Evolutionary conservation across 1,140 invertebrate species (phyloP), one percentile per base, ranked within the genome.

Genomic region (Neelides sp.): DNA sequence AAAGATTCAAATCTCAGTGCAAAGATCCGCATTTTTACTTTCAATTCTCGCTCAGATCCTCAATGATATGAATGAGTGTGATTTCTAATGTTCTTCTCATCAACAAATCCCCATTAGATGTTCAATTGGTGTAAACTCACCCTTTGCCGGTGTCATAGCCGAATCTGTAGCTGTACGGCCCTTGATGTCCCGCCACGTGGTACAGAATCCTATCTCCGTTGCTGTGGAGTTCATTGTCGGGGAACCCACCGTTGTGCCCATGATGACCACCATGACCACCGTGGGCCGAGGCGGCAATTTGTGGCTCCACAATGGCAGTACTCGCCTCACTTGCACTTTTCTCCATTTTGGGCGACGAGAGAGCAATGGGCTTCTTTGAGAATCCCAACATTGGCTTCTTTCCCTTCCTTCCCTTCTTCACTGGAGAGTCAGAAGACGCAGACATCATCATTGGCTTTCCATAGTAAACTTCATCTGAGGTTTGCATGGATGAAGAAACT

Each of bases 141-240:
- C 83, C 83, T 68, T 79, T 78, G 54, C 85, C 86, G 27, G 85
- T 89, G 63, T 89, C 84, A 65, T 77, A 89, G 52, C 85, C 85
- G 68, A 86, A 89, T 65, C 85, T 79, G 65, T 89, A 91, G 40
- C 80, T 84, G 57, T 83, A 73, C 1, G 85, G 85, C 34, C 85
- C 85, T 44, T 79, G 75, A 65, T 85, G 81, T 30, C 84, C 84
- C 55, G 75, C 71, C 36, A 78, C 68, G 63, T 77, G 75, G 65
- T 57, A 61, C 10, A 61, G 43, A 42, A 61, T 59, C 22, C 59
- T 40, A 73, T 75, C 52, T 73, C 69, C 47, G 34, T 54, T 58
- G 24, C 15, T 15, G 20, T 7, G 4, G n/a, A 47, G 45, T 4
- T 47, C 55, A 3, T 28, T 28, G 28, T 54, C 47, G 17, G 49